Evolutionary conservation across 2,888 invertebrate genomes (phyloP), one percentile per base, ranked within the genome.

Genomic region (Andricus curvator): DNA sequence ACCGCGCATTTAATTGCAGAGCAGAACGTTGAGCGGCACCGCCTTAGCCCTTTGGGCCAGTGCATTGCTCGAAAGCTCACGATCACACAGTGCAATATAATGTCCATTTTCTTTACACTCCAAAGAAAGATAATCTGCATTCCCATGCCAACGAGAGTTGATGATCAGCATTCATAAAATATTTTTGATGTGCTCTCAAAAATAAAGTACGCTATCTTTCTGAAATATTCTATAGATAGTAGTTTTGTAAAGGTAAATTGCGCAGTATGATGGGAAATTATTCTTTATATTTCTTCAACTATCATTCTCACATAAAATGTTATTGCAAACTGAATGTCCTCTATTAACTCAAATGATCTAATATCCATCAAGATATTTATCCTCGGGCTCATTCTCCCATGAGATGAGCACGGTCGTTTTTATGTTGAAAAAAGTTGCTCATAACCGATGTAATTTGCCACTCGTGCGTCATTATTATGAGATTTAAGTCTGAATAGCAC

Each of bases 1-100:
- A 78, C 83, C 82, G 83, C 82, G 83, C 86, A 83, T 88, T 88
- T 88, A 88, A 88, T 88, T 87, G 86, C 88, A 88, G 88, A 85
- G 87, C 81, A 76, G 56, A 78, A 51, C 81, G 44, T 64, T 64
- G 29, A 64, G 70, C 78, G 60, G 74, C 48, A 81, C 70, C 81
- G 84, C 68, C 64, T 64, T 64, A 64, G 15, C 62, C 62, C 25
- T 62, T 62, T 56, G 56, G 56, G 56, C 56, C 56, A 56, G 60
- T 60, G 13, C 60, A 64, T 64, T 64, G 64, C 64, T 25, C 64
- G 29, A 64, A 64, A 64, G 64, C 29, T 64, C 17, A 64, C 25
- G 64, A 64, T 64, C 25, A 64, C 29, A 64, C 64, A 64, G 15
- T 17, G 17, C 60, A 60, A 60, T 64, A 29, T 64, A 64, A 64